These are phyloP conservation scores for Gambelia wislizenii DNA, from an alignment of 2,797 vertebrate genomes.

Conservation along the genomic window DNA sequence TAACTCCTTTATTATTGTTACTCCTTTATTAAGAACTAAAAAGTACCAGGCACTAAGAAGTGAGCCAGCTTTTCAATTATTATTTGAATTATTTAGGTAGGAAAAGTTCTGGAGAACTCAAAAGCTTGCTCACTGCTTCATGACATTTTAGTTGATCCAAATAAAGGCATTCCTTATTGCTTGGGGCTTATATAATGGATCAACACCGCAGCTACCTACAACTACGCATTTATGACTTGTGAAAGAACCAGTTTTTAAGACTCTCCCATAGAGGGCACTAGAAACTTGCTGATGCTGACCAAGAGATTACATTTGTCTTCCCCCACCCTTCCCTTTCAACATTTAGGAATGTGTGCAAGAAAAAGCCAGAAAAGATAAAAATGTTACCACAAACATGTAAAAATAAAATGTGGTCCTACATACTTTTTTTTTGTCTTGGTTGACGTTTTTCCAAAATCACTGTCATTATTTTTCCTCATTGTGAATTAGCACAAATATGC, in stretches of 20 bases:
- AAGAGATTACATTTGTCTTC: not conserved
- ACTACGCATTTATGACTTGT: not conserved
- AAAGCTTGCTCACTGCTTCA: not conserved
- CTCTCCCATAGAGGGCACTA: conserved; percentile 72
- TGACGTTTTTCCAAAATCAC: not conserved
- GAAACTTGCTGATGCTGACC: conserved; percentile 47
- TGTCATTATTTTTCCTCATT: not conserved
- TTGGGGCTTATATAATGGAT: not conserved
- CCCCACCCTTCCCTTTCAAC: not conserved
- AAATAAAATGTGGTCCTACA: not conserved
- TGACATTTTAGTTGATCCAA: not conserved
- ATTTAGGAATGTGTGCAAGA: not conserved
- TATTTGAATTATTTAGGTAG: too few relatives aligned
- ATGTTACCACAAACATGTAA: not conserved
- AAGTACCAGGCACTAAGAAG: too few relatives aligned
- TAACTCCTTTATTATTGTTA: too few relatives aligned
- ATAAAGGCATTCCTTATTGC: not conserved
- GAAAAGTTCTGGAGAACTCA: not conserved
- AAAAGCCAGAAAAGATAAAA: not conserved
- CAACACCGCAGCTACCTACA: not conserved
- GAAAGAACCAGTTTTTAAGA: not conserved
- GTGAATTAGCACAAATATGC: not conserved
- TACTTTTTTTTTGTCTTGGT: not conserved
- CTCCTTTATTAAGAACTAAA: not conserved
- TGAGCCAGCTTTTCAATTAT: not conserved